Evolutionary conservation across 1,140 invertebrate species (phyloP).

Genomic region (Procambarus virginalis): DNA sequence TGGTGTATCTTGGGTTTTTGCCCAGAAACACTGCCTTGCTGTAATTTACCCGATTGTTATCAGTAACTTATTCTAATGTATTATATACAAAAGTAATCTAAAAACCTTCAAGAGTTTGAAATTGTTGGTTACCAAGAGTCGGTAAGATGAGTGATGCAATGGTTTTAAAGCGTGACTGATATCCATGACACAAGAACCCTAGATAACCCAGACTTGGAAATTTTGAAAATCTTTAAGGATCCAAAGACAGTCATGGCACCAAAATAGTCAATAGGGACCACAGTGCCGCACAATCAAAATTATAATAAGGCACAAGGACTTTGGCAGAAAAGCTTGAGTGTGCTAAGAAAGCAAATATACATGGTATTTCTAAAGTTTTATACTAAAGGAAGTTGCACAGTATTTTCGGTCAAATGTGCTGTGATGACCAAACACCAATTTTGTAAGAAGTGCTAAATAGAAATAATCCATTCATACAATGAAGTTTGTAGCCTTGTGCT

Average conservation of each 20-base stretch:
- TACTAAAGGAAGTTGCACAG: constrained; percentile 59
- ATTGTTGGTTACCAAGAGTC: background rate
- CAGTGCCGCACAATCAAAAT: constrained; percentile 67
- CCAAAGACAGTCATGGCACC: constrained; percentile 64
- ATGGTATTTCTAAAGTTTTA: constrained; percentile 57
- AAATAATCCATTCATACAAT: constrained; percentile 62
- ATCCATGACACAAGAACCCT: constrained; percentile 54
- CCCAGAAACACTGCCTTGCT: constrained; percentile 43
- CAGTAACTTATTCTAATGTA: constrained; percentile 43
- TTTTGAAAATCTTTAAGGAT: constrained; percentile 37
- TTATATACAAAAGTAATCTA: constrained; percentile 33
- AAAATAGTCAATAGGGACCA: constrained; percentile 60
- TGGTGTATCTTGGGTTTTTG: constrained; percentile 53
- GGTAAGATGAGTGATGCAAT: background rate
- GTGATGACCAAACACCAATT: constrained; percentile 68
- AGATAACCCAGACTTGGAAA: constrained; percentile 42
- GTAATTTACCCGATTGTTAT: constrained; percentile 5
- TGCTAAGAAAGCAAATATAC: constrained; percentile 51
- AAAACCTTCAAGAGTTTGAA: background rate
- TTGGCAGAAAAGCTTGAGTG: constrained; percentile 21
- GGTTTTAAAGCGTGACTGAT: constrained; percentile 10
- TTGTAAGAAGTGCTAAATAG: constrained; percentile 66
- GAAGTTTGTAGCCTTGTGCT: constrained; percentile 63
- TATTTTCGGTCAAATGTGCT: constrained; percentile 66
- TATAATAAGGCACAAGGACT: constrained; percentile 66